Evolutionary conservation across 2,888 invertebrate genomes (phyloP).

Genomic region (Plemyria rubiginata): DNA sequence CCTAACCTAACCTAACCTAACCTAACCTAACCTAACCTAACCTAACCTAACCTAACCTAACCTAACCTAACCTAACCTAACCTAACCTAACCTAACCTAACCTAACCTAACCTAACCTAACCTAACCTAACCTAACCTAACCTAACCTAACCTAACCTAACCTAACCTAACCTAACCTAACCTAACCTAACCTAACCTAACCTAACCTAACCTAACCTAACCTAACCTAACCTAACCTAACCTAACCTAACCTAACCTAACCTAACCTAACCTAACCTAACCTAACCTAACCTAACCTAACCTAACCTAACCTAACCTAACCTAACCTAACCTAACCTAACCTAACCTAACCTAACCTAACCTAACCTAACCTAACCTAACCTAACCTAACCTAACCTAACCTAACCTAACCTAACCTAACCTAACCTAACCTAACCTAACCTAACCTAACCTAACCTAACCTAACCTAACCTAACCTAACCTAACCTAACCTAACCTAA

Average conservation of each 20-base stretch:
- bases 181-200: conserved; percentile 45
- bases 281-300: conserved; percentile 21
- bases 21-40: conserved; percentile 41
- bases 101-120: conserved; percentile 41
- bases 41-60: conserved; percentile 39
- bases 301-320: conserved; percentile 34
- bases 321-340: conserved; percentile 45
- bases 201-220: conserved; percentile 43
- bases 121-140: conserved; percentile 40
- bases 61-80: conserved; percentile 35
- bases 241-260: conserved; percentile 33
- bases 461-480: conserved; percentile 41
- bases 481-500: conserved; percentile 42
- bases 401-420: conserved; percentile 45
- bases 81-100: conserved; percentile 34
- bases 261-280: conserved; percentile 34
- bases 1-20: conserved; percentile 37
- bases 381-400: conserved; percentile 41
- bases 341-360: conserved; percentile 44
- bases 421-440: conserved; percentile 45
- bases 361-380: conserved; percentile 42
- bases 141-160: conserved; percentile 41
- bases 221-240: conserved; percentile 40
- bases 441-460: conserved; percentile 41
- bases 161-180: conserved; percentile 38